Base-by-base conservation (phyloP, 2,797 vertebrate genomes). In the Amazona ochrocephala region DNA sequence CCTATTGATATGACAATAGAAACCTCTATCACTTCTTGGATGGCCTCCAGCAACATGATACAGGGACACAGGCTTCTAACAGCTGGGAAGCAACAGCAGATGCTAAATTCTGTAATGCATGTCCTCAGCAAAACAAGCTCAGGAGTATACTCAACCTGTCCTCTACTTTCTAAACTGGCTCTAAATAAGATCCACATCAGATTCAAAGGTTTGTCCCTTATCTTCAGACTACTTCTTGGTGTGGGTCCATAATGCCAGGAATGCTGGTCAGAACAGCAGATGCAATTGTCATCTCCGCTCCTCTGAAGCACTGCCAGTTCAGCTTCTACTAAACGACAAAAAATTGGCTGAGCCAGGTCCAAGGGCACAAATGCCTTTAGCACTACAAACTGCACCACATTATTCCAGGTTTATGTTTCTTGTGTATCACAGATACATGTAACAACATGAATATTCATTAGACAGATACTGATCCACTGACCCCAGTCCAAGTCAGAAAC, bases 371-470 rank as follows among this genome's bases (percentile, higher is more conserved):
- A 87, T 0, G 6, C 41, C 30, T 13, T 7, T 11, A 70, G 64
- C 58, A 24, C 24, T 16, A 32, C 44, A 56, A 76, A 9, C 20
- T 30, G 47, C 42, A 39, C 39, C 68, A 61, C 5, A 5, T 26
- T n/a, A 5, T 6, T 30, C 75, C 61, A 27, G 5, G 12, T 22
- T 65, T 44, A 3, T 39, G 20, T 32, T 48, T 34, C 45, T 65
- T 4, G 6, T 2, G 12, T 18, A 9, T 16, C 87, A 54, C n/a
- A 64, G 53, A 21, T n/a, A 64, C 51, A 24, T 0, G 0, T 53
- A 60, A 14, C 32, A 29, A 32, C 26, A 62, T 4, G 44, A 51
- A 85, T 16, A 50, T 19, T 39, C 19, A 29, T 0, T 34, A 89
- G 53, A 67, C n/a, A 61, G 23, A 67, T 76, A 72, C 82, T 20